A percentile compares a stretch with the other conserved stretches of the same genome.
Evolutionary conservation across 2,113 vertebrate species (phyloP).

Genomic region (Eretmochelys imbricata): DNA sequence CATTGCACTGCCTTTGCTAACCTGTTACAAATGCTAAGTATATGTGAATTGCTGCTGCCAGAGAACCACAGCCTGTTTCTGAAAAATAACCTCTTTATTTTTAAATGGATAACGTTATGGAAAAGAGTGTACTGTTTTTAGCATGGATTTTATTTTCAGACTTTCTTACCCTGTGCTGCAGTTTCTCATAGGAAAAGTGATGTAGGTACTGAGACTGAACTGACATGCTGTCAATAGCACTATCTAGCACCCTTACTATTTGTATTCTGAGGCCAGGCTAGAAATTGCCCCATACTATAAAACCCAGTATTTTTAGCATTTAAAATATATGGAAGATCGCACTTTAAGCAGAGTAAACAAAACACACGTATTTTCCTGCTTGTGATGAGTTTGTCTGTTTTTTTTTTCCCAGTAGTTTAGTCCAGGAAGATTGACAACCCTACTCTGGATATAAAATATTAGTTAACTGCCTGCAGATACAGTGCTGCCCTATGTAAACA

Average conservation of each 20-base stretch:
- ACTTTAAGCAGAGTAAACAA: neutral
- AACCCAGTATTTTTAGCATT: neutral
- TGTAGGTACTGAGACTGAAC: neutral
- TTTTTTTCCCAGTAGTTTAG: neutral
- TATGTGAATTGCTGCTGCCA: fast-evolving
- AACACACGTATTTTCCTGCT: neutral
- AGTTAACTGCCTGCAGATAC: neutral
- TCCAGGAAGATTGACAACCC: neutral
- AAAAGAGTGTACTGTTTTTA: neutral
- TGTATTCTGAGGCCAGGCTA: neutral
- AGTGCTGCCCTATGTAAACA: neutral
- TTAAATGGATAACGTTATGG: neutral
- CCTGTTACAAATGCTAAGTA: neutral
- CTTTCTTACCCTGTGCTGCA: neutral
- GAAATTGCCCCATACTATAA: neutral
- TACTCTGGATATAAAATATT: neutral
- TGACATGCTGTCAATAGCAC: neutral
- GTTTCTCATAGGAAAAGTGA: neutral
- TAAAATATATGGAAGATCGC: neutral
- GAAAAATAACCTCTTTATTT: neutral
- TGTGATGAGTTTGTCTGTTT: neutral
- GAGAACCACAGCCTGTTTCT: neutral
- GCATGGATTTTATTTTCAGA: neutral
- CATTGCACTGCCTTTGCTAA: neutral
- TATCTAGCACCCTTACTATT: neutral